phyloP scores from a whole-genome alignment of 2,888 invertebrate genomes.

The Myopa tessellatipennis region DNA sequence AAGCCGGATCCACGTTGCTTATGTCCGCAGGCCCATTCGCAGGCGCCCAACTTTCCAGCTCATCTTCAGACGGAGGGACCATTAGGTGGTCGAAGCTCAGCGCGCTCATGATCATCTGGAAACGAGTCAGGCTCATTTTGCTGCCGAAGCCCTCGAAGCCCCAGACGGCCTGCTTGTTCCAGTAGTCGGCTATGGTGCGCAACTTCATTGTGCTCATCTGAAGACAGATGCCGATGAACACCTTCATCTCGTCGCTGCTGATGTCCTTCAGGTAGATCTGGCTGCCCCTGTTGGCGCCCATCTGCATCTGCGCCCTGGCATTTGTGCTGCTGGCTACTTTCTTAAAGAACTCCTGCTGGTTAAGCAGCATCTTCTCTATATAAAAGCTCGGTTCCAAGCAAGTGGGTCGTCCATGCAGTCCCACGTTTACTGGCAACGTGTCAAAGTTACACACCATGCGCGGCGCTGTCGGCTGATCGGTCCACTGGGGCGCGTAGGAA shows the following conservation, averaged over 20 bases:
- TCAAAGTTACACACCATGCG: conserved; percentile 52
- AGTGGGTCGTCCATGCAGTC: conserved; percentile 45
- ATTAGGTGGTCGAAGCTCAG: conserved; percentile 50
- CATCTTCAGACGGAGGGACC: neutral
- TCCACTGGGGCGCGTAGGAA: conserved; percentile 55
- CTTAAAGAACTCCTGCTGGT: conserved; percentile 47
- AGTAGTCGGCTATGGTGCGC: conserved; percentile 50
- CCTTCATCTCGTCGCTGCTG: conserved; percentile 49
- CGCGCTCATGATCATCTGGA: conserved; percentile 47
- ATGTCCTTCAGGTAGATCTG: conserved; percentile 25
- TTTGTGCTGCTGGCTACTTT: conserved; percentile 49
- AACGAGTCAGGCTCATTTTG: conserved; percentile 51
- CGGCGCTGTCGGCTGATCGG: conserved; percentile 42
- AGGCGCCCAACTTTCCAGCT: neutral
- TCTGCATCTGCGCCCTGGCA: conserved; percentile 22
- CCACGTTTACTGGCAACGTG: conserved; percentile 38
- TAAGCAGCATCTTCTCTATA: conserved; percentile 50
- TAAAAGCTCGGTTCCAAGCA: conserved; percentile 47
- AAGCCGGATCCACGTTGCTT: conserved; percentile 29
- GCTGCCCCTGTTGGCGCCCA: conserved; percentile 2
- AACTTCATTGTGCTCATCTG: conserved; percentile 53
- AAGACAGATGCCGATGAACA: conserved; percentile 52
- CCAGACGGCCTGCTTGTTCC: conserved; percentile 46
- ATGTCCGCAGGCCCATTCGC: neutral
- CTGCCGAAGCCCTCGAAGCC: conserved; percentile 51